Evolutionary conservation across 2,113 vertebrate species (phyloP).

Genomic region (Callorhinus ursinus): DNA sequence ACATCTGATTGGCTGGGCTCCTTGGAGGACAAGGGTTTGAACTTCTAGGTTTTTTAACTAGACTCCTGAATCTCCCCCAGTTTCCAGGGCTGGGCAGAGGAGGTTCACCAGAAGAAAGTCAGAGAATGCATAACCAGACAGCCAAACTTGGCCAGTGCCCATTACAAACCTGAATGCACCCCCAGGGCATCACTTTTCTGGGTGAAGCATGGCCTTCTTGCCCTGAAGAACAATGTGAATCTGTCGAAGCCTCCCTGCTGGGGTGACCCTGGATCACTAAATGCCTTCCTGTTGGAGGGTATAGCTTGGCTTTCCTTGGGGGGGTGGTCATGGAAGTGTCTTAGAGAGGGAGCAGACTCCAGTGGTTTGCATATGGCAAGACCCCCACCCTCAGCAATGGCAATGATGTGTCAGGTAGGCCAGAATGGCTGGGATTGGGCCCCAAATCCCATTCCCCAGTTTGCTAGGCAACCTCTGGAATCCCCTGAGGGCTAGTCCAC

Average conservation of each 20-base stretch:
- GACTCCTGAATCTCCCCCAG: background rate
- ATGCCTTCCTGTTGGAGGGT: background rate
- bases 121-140: background rate
- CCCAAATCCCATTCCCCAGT: background rate
- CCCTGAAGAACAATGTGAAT: background rate
- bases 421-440: background rate
- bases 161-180: background rate
- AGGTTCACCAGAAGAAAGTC: background rate
- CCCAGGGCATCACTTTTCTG: background rate
- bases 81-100: background rate
- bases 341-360: background rate
- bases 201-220: background rate
- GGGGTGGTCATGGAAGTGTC: rapidly evolving
- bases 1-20: background rate
- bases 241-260: background rate
- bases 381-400: background rate
- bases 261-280: background rate
- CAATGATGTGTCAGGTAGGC: too few species aligned
- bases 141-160: too few species aligned
- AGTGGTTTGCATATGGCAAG: background rate
- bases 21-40: background rate
- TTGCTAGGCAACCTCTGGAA: background rate
- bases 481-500: background rate
- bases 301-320: background rate
- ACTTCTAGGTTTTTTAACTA: background rate